Evolutionary conservation across 2,888 invertebrate genomes (phyloP), one percentile per base, ranked within the genome.

Genomic region (Rhyacophila evoluta): DNA sequence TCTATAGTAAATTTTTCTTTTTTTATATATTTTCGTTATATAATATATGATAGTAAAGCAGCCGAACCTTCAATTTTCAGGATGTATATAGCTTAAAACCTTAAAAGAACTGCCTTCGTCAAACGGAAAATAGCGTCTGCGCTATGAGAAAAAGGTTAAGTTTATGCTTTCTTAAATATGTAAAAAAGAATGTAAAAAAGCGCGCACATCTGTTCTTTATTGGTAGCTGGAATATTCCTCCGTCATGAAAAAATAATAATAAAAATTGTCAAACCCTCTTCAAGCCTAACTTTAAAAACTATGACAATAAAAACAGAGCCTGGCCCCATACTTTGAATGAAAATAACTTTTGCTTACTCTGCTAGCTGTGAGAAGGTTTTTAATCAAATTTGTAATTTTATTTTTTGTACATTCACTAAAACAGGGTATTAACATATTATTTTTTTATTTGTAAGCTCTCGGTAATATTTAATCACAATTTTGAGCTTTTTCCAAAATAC

Each of bases 221-320:
- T 55, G 67, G 67, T 72, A 39, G 27, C 38, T 4, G 4, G 67
- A 67, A 67, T 33, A 33, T 19, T 38, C 39, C 36, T n/a, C 73
- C 29, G 73, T 70, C 76, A 70, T 77, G 77, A 79, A 79, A 79
- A 79, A 73, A 77, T 77, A 72, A 72, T 77, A 69, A 39, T 29
- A 37, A 73, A 70, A 68, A 73, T 68, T 77, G 77, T 79, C 77
- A 72, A 73, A 79, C 77, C 79, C 76, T 79, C 79, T 70, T 77
- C 76, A 74, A 39, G 33, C 38, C 28, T 39, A 70, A 79, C 76
- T 77, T 79, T 70, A 29, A 33, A 70, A 74, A 78, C 74, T 70
- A 78, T 74, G 70, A 74, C 41, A 29, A 69, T 74, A 74, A 78
- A 78, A 78, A 78, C 74, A 74, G 70, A 55, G 55, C 55, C 12